A percentile compares a stretch with the other conserved stretches of the same genome.
Conservation (phyloP, 53 echinoderm and acorn worm genomes). For the Paracentrotus lividus region DNA sequence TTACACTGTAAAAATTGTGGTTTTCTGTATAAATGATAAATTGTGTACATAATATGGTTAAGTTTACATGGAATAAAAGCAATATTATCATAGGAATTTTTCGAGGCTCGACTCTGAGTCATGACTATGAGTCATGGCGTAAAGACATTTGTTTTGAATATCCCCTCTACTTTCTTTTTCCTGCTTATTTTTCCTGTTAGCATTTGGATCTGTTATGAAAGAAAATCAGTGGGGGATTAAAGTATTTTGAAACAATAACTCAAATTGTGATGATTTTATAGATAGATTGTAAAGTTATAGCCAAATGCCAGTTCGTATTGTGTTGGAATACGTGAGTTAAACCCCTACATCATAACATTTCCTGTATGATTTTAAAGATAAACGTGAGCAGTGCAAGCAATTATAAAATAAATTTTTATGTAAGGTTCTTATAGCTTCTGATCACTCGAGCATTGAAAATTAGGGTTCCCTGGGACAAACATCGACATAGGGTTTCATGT, state of each 20-base stretch:
- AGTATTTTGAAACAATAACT: neutral
- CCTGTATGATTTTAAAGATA: no score
- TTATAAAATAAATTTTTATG: no score
- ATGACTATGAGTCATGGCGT: neutral
- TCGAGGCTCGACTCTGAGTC: neutral
- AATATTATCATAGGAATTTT: no score
- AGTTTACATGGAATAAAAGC: no score
- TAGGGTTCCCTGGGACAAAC: no score
- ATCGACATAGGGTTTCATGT: no score
- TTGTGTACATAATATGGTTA: no score
- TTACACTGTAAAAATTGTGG: no score
- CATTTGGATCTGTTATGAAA: neutral
- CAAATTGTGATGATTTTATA: neutral
- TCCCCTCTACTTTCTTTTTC: conserved; percentile 20
- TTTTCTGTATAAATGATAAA: no score
- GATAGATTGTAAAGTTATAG: neutral
- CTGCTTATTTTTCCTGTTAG: neutral
- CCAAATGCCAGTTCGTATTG: neutral
- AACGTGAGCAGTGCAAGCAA: no score
- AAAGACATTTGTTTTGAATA: conserved; percentile 34
- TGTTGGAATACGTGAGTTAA: neutral
- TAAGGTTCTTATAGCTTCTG: no score
- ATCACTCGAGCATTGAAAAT: no score
- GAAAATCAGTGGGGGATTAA: neutral
- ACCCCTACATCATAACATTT: neutral